Evolutionary conservation across 1,140 invertebrate genomes (phyloP), one percentile per base, ranked within the genome.

Genomic region (Cotesia chilonis): DNA sequence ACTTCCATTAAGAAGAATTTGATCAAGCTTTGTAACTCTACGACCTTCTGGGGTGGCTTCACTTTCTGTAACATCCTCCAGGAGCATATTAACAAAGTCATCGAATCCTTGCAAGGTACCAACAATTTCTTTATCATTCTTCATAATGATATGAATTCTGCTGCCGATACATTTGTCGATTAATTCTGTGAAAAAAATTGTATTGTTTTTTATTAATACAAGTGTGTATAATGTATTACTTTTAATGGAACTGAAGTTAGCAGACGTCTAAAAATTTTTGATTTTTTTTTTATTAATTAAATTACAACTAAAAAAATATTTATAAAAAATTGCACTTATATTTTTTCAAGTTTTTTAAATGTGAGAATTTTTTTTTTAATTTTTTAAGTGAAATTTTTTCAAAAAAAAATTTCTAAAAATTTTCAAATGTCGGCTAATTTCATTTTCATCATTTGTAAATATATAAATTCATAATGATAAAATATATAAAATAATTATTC

Each of bases 141-240:
- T 99, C 98, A 99, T 99, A 54, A 99, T 98, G 35, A 99, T 99
- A 81, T 99, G 98, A 81, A 99, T 99, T 72, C 96, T 89, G 0
- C 98, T 99, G 17, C 98, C 98, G 83, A 99, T 99, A 87, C 98
- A 99, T 90, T 99, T 99, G 82, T 99, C 98, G n/a, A 99, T 97
- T 75, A 99, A 88, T 88, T 99, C 98, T 95, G 82, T 87, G 83
- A 72, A 66, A 72, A 78, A 60, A 75, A 28, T 28, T 2, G 70
- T 72, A 36, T 69, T 67, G 17, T 28, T 55, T 41, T 20, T 71
- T 38, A 6, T 3, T 60, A 70, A 47, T 4, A 38, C 1, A 12
- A 47, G 35, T 66, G 52, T 28, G 36, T 59, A n/a, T 59, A 17
- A 12, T 60, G 20, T 20, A 54, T 4, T 0, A 14, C 0, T 47